phyloP scores from a whole-genome alignment of 2,797 vertebrate species.

The Nyctalus aviator region DNA sequence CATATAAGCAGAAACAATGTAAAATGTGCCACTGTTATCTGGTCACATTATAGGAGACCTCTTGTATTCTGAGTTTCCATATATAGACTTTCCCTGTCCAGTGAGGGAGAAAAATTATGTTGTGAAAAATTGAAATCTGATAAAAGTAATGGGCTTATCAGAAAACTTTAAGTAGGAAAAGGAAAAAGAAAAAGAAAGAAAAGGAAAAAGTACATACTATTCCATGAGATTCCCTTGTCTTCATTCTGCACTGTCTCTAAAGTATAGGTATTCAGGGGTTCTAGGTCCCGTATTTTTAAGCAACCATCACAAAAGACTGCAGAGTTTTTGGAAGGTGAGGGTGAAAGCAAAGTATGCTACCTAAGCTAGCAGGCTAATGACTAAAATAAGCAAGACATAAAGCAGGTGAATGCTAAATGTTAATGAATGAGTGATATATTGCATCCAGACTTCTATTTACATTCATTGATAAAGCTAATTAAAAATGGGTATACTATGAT shows the following conservation, averaged over 20 bases:
- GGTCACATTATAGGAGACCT: not conserved
- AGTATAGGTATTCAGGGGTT: not conserved
- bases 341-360: not conserved
- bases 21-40: not conserved
- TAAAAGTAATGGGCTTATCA: not conserved
- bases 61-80: not conserved
- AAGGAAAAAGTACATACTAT: not conserved
- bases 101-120: not conserved
- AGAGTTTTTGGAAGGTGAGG: not conserved
- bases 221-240: not conserved
- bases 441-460: slow-evolving; percentile 50
- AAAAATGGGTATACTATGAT: slow-evolving; percentile 48
- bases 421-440: slow-evolving; percentile 50
- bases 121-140: slow-evolving; percentile 10
- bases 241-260: not conserved
- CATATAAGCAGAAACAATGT: not conserved
- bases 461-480: slow-evolving; percentile 63
- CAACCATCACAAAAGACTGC: not conserved
- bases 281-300: not conserved
- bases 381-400: not conserved
- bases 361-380: not conserved
- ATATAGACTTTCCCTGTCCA: not conserved
- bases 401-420: slow-evolving; percentile 57
- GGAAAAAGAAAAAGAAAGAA: not conserved
- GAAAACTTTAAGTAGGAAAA: not conserved